phyloP scores from a whole-genome alignment of 2,797 vertebrate species.

The Okamejei kenojei region DNA sequence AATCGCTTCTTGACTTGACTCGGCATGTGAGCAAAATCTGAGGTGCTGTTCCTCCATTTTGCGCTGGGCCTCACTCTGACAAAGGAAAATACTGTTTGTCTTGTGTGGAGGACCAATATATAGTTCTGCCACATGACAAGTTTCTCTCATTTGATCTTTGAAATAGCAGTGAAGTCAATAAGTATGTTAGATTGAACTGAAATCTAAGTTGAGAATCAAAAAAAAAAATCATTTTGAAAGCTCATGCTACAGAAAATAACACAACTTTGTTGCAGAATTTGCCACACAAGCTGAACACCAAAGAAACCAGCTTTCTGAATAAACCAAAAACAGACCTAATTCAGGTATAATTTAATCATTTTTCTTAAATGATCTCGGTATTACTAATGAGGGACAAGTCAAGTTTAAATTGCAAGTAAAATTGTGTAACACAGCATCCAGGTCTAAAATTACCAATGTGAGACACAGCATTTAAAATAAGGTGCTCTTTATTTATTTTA shows the following conservation, averaged over 20 bases:
- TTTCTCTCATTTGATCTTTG: not conserved
- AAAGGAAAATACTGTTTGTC: too few relatives aligned
- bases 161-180: not conserved
- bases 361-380: not conserved
- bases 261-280: not conserved
- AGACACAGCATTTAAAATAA: not conserved
- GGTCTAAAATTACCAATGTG: not conserved
- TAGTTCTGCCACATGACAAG: not conserved
- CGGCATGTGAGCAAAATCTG: not conserved
- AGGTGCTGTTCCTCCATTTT: too few relatives aligned
- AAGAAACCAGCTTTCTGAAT: not conserved
- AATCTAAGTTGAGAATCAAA: not conserved
- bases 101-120: not conserved
- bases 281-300: not conserved
- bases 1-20: not conserved
- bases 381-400: not conserved
- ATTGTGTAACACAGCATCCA: not conserved
- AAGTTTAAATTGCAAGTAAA: not conserved
- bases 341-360: not conserved
- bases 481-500: not conserved
- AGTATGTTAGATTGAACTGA: not conserved
- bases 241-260: not conserved
- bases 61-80: too few relatives aligned
- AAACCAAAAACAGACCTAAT: not conserved
- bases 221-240: not conserved